Conservation (phyloP, 2,797 vertebrate genomes). For the Lacerta viridis region DNA sequence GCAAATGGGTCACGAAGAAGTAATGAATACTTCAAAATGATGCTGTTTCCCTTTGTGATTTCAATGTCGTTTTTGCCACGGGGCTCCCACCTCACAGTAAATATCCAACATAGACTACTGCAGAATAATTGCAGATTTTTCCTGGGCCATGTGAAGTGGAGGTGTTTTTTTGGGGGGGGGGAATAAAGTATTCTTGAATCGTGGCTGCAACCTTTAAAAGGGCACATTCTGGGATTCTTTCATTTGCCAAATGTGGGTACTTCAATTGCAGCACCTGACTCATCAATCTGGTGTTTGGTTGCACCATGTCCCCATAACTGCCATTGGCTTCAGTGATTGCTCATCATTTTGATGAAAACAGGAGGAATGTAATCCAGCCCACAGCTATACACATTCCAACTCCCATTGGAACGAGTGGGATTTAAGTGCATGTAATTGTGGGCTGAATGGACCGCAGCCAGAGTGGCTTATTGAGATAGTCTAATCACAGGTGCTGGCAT, state of each 20-base stretch:
- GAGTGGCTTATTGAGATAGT: background rate
- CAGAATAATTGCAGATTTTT: conserved; percentile 47
- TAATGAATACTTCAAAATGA: conserved; percentile 80
- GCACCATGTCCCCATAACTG: background rate
- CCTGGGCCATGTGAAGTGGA: background rate
- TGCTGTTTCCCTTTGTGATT: conserved; percentile 31
- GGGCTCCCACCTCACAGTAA: background rate
- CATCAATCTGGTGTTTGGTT: background rate
- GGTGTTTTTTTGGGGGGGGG: background rate
- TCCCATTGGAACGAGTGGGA: conserved; percentile 21
- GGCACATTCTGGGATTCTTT: conserved; percentile 6
- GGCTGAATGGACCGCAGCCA: conserved; percentile 6
- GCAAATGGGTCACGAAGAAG: conserved; percentile 82
- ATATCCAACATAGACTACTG: conserved; percentile 31
- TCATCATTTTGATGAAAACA: conserved; percentile 39
- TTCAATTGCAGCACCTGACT: conserved; percentile 17
- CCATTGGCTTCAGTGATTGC: conserved; percentile 27
- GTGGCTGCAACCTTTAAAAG: conserved; percentile 17
- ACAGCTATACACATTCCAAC: background rate
- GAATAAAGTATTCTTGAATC: background rate
- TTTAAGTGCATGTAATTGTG: background rate
- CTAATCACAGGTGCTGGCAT: background rate
- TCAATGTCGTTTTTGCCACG: background rate
- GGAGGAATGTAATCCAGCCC: background rate
- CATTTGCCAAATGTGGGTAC: conserved; percentile 3